These are phyloP conservation scores for Crotophaga sulcirostris DNA, from an alignment of 2,113 vertebrate species.

Conservation along the genomic window DNA sequence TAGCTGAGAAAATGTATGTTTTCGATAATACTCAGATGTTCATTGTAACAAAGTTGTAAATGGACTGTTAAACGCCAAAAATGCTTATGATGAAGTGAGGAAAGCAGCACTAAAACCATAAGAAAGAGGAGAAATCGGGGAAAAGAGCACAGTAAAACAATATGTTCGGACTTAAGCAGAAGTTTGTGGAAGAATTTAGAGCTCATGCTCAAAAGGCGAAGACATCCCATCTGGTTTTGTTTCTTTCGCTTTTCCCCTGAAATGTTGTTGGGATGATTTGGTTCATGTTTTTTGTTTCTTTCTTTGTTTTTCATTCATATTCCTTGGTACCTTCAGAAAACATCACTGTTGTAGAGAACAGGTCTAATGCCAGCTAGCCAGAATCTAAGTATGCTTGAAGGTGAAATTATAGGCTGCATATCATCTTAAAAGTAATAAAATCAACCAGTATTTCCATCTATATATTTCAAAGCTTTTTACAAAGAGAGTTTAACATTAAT, in stretches of 20 bases:
- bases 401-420: background rate
- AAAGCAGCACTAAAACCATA: background rate
- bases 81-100: background rate
- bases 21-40: background rate
- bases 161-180: background rate
- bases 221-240: background rate
- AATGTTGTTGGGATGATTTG: background rate
- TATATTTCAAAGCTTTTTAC: background rate
- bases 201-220: background rate
- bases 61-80: background rate
- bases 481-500: background rate
- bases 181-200: background rate
- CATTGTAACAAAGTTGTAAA: background rate
- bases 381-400: background rate
- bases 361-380: background rate
- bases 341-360: background rate
- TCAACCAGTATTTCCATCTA: background rate
- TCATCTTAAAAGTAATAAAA: background rate
- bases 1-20: background rate
- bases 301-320: background rate
- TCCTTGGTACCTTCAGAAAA: background rate
- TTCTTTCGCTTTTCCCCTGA: background rate
- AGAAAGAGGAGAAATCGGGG: background rate
- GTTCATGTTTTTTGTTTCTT: background rate
- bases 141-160: background rate